Base-by-base conservation (phyloP, 2,797 vertebrate genomes). In the Hirundo rustica region DNA sequence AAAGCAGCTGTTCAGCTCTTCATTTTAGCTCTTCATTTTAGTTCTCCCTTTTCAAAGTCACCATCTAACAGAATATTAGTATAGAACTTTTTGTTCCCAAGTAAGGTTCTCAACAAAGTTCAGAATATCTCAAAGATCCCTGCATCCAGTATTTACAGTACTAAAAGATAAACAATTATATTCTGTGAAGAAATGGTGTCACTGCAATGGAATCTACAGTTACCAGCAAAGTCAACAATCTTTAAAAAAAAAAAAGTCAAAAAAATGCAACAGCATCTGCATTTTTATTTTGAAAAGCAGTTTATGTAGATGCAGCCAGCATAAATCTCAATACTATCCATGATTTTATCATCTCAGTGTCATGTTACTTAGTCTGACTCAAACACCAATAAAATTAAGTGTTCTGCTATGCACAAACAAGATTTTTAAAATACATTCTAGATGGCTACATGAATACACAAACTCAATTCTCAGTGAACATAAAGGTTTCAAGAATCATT, bases 351-450 rank as follows among this genome's bases (percentile, higher is more conserved):
- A 57, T 29, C 60, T 85, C 47, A 51, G 20, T 26, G 7, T 68
- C 57, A 79, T 6, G 19, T 44, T 25, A 82, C 25, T 60, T 67
- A 48, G 45, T 57, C 29, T 47, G 7, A 3, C 29, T n/a, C 8
- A 2, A 42, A 85, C 3, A 1, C 19, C 23, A 58, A 50, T 19
- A 74, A 53, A 44, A 78, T 62, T 38, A 77, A 77, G 27, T 32
- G 26, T 42, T 74, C 45, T 2, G 2, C 66, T 55, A 70, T 2
- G 8, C 22, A 40, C 1, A 0, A 72, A 50, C 2, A 53, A 42
- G 36, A 45, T 40, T 51, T 73, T 0, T 2, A 55, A 64, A 62
- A 22, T 84, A 4, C 20, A 30, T 36, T 72, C n/a, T 1, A 73
- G 55, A 38, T 38, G 5, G 36, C 21, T 76, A 58, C 57, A 72